Evolutionary conservation across 2,113 vertebrate genomes (phyloP), one percentile per base, ranked within the genome.

Genomic region (Leucoraja erinaceus): DNA sequence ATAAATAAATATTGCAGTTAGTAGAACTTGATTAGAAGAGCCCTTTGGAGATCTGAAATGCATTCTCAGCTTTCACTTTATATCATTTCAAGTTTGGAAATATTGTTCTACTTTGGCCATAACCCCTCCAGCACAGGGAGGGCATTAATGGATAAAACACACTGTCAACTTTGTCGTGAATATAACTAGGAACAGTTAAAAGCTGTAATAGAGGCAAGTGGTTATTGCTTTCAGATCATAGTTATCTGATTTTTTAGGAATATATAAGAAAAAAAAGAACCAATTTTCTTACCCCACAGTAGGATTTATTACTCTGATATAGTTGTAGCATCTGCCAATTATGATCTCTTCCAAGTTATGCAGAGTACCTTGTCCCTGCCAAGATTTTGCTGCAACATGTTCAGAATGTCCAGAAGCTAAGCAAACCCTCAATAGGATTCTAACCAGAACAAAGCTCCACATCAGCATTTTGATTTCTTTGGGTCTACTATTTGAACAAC

Each of bases 271-370:
- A 56, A 63, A 38, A 47, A 20, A 0, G 25, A 74, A 12, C 16
- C 33, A 2, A 91, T 94, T 16, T 92, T 94, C 96, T 96, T 95
- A 97, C 97, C 96, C 94, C 93, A 95, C 93, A 90, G 94, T 75
- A 2, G 95, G 95, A 93, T 94, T 95, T 93, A 95, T 92, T 93
- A 94, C 59, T 68, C 93, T 93, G 7, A 93, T 93, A 93, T 96
- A 96, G 22, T 97, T 95, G 31, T 95, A 93, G 59, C 97, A 97
- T 92, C 96, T 96, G 93, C 97, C 97, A 94, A 95, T 94, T 79
- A 95, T 93, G 94, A 97, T 95, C 93, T 74, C 94, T 93, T 94
- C 94, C 93, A 97, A 93, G 31, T 96, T 94, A 47, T 3, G 93
- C 2, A 93, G 95, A 88, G 95, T 97, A 70, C 96, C 96, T 72